Evolutionary conservation across 2,888 invertebrate species (phyloP).

Genomic region (Polydrusus cervinus): DNA sequence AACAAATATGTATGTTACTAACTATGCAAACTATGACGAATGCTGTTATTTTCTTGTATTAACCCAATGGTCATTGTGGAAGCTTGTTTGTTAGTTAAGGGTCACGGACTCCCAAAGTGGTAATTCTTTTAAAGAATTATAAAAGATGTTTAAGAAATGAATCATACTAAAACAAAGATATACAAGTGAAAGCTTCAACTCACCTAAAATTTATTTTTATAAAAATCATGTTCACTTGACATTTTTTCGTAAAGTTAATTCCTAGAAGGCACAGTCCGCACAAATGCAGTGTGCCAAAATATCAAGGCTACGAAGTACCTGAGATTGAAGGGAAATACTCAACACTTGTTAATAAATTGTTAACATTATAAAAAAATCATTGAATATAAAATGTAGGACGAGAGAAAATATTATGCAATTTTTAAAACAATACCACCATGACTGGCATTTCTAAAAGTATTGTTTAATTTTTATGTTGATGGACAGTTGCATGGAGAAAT

Average conservation of each 20-base stretch:
- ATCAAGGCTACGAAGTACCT: constrained; percentile 18
- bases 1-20: no score
- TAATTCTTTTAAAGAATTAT: no score
- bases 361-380: constrained; percentile 9
- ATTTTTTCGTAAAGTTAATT: constrained; percentile 8
- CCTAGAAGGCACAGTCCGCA: no score
- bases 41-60: no score
- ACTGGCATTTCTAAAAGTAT: neutral
- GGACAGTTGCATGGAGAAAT: constrained; percentile 2
- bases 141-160: no score
- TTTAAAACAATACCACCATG: constrained; percentile 9
- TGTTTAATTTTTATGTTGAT: constrained; percentile 4
- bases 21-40: no score
- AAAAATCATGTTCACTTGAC: constrained; percentile 15
- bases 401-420: constrained; percentile 17
- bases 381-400: constrained; percentile 11
- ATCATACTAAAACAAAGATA: neutral
- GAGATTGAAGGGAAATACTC: neutral
- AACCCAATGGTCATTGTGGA: no score
- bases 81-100: no score
- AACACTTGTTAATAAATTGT: constrained; percentile 9
- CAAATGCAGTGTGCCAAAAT: constrained; percentile 13
- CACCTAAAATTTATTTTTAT: neutral
- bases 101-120: no score
- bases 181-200: neutral